Conservation (phyloP, 2,113 vertebrate species). For the Pachypanchax playfairii region DNA sequence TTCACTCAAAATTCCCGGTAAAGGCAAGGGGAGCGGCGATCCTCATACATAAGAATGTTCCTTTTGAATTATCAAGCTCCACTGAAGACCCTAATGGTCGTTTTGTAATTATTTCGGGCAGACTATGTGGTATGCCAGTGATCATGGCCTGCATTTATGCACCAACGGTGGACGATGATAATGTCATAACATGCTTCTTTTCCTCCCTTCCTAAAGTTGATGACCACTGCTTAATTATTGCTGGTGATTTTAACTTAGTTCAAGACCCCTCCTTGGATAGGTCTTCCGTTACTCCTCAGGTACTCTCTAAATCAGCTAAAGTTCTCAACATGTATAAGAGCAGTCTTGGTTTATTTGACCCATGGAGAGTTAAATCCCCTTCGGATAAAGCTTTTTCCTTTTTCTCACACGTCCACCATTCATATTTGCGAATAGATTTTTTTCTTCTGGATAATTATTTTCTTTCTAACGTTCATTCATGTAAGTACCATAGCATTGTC, state of each 20-base stretch:
- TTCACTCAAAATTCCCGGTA: too few relatives aligned
- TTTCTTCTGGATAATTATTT: background rate
- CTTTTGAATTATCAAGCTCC: background rate
- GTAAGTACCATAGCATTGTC: background rate
- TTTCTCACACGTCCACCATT: background rate
- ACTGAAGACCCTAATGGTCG: background rate
- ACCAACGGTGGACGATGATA: background rate
- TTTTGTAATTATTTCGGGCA: constrained; percentile 5
- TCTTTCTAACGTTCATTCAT: background rate
- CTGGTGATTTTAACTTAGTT: background rate
- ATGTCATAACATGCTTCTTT: background rate
- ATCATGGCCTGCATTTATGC: background rate
- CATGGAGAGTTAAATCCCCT: background rate
- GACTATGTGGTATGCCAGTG: constrained; percentile 1
- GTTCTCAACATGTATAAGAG: background rate
- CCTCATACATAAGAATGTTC: background rate
- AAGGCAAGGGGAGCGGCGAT: too few relatives aligned
- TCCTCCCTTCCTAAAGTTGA: background rate
- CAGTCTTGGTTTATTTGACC: background rate
- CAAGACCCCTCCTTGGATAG: background rate
- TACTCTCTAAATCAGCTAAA: background rate
- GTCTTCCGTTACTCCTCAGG: background rate
- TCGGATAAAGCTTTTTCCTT: background rate
- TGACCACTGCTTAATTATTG: constrained; percentile 1
- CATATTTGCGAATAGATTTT: background rate